Base-by-base conservation (phyloP, 2,888 invertebrate species). In the Phanerotoma sp. region DNA sequence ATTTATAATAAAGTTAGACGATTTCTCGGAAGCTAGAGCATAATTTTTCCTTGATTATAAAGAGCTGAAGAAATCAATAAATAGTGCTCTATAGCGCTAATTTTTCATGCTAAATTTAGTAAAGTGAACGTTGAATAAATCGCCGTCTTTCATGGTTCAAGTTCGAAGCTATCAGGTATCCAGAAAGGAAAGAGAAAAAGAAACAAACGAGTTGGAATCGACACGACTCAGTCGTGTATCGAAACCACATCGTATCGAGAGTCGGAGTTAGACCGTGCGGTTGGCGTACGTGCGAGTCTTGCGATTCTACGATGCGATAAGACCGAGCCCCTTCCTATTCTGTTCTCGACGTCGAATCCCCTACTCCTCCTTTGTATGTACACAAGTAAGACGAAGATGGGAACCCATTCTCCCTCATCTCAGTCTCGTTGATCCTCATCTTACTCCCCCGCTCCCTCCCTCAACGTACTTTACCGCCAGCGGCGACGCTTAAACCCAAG, bases 241-340 rank as follows among this genome's bases (percentile, higher is more conserved):
- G 44, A 40, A 49, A 49, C 49, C 49, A 28, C 49, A 49, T 49
- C 15, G 42, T 16, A 16, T 16, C 42, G 37, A 42, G 45, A 51
- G 51, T 41, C 28, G 30, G 54, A 45, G 38, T 46, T 46, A 32
- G 38, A 46, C 50, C 45, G 57, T 58, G 65, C 63, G 66, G 66
- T 66, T 62, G 65, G 63, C 60, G 68, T 71, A 70, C 69, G 69
- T 69, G 69, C 71, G 66, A 71, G 69, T 62, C 62, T 65, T 61
- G 64, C 68, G 71, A 71, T 70, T 61, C 68, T 68, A 66, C 63
- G 64, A 66, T 68, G 69, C 69, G 71, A 71, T 71, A 71, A 71
- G 62, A 58, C 35, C 53, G 52, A 55, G 53, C 38, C 41, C 52
- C 53, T 47, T 25, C 21, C 37, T 21, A 20, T 30, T 33, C 18